Evolutionary conservation across 2,888 invertebrate genomes (phyloP), one percentile per base, ranked within the genome.

Genomic region (Pogonocherus hispidulus): DNA sequence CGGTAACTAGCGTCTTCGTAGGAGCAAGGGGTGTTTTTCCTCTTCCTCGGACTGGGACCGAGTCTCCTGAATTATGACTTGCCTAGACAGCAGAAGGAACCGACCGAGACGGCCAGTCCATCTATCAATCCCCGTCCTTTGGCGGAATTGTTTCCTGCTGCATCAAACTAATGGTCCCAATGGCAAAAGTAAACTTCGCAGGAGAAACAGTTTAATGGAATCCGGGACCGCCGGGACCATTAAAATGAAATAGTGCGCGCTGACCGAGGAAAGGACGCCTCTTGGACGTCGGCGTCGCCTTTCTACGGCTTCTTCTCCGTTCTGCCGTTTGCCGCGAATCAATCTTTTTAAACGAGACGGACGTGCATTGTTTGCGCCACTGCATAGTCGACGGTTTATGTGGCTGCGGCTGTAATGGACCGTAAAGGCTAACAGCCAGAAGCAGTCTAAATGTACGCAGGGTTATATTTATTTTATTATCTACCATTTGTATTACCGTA

Each of bases 151-250:
- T 85, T 85, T 86, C 85, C 85, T 85, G 85, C 84, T 84, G 84
- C 84, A 85, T 84, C 85, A 84, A 84, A 84, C 85, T 85, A 85
- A 85, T 85, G 85, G 86, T 85, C 85, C 85, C 85, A 84, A 81
- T 83, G 85, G 85, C 85, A 84, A 85, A 85, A 85, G 84, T 85
- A 85, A 85, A 85, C 85, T 85, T 85, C 81, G 83, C 83, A 82
- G 82, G 85, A 86, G 86, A 86, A 87, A 86, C 87, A 86, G 86
- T 87, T 87, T 88, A 87, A 88, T 88, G 88, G 87, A 87, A 87
- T 87, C 86, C 86, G 84, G 86, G 86, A 84, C 85, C 86, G 84
- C 83, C 84, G 87, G 86, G 86, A 86, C 87, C 87, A 87, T 87
- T 87, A 87, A 87, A 87, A 87, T 88, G 87, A 88, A 87, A 87